Percentiles rank a stretch among this genome's conserved stretches.
phyloP scores from a whole-genome alignment of 2,113 vertebrate species.

The Ammodytes dubius region DNA sequence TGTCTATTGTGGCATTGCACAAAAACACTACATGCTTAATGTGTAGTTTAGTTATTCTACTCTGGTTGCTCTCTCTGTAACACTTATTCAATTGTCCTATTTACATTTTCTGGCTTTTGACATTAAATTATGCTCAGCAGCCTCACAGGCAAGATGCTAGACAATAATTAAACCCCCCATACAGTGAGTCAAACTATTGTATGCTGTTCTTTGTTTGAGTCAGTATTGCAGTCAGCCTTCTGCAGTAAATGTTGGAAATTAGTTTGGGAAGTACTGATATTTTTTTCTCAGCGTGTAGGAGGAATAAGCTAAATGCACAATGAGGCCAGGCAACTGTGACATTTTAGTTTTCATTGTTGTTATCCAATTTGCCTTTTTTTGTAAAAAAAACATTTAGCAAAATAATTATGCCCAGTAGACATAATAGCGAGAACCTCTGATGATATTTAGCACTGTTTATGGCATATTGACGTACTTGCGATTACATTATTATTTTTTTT shows the following conservation, averaged over 20 bases:
- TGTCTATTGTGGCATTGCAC: conserved; percentile 46
- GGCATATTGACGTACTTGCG: conserved; percentile 8
- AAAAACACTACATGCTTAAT: conserved; percentile 20
- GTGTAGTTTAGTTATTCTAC: not conserved
- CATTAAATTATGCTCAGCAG: conserved; percentile 15
- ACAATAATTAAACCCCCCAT: conserved; percentile 16
- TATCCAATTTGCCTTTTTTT: conserved; percentile 14
- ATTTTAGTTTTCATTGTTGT: conserved; percentile 45
- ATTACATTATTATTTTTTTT: conserved; percentile 18
- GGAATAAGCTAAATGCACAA: conserved; percentile 17
- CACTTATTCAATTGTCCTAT: conserved; percentile 1
- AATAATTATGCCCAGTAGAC: not conserved
- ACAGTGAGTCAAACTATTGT: conserved; percentile 38
- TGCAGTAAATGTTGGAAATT: conserved; percentile 13
- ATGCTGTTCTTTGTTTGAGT: conserved; percentile 50
- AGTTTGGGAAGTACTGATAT: conserved; percentile 34
- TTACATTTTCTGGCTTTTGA: conserved; percentile 5
- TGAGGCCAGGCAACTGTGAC: conserved; percentile 32
- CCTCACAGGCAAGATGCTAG: conserved; percentile 8
- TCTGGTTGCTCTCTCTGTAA: not conserved
- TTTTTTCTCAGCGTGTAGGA: conserved; percentile 16
- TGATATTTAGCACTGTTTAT: conserved; percentile 17
- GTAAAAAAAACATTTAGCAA: conserved; percentile 14
- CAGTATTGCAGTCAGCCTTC: conserved; percentile 36
- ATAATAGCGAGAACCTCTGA: not conserved